These are phyloP conservation scores for Callipepla californica DNA, from an alignment of 2,113 vertebrate species.

Conservation along the genomic window DNA sequence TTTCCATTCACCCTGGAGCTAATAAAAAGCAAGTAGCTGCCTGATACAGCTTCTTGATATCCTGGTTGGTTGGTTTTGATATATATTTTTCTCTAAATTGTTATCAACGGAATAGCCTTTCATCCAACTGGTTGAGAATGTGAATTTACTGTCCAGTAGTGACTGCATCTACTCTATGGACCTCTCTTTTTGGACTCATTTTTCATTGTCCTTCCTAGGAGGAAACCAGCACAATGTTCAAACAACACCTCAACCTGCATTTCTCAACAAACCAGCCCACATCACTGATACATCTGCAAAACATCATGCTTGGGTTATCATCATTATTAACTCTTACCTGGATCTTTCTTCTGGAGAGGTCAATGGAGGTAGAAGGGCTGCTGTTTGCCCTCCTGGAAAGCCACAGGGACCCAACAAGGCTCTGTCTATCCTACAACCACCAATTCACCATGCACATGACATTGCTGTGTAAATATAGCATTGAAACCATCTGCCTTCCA, in stretches of 20 bases:
- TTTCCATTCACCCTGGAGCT: not conserved
- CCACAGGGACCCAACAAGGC: not conserved
- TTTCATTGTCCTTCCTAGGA: not conserved
- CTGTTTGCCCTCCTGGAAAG: not conserved
- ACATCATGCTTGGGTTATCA: not conserved
- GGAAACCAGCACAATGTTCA: not conserved
- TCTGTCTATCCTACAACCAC: rapidly evolving
- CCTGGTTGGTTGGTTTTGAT: not conserved
- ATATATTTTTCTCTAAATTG: not conserved
- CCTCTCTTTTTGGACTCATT: not conserved
- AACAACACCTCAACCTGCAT: not conserved
- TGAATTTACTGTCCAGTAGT: not conserved
- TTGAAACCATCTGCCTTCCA: not conserved
- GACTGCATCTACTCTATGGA: not conserved
- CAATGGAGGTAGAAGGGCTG: not conserved
- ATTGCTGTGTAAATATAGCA: not conserved
- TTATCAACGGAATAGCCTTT: not conserved
- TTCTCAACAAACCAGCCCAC: not conserved
- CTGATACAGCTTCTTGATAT: not conserved
- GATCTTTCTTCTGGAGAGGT: not conserved
- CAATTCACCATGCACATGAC: not conserved
- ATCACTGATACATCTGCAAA: not conserved
- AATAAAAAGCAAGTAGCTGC: not conserved
- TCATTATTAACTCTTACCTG: not conserved
- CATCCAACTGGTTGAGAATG: not conserved